Evolutionary conservation across 2,888 invertebrate genomes (phyloP), one percentile per base, ranked within the genome.

Genomic region (Merodon equestris): DNA sequence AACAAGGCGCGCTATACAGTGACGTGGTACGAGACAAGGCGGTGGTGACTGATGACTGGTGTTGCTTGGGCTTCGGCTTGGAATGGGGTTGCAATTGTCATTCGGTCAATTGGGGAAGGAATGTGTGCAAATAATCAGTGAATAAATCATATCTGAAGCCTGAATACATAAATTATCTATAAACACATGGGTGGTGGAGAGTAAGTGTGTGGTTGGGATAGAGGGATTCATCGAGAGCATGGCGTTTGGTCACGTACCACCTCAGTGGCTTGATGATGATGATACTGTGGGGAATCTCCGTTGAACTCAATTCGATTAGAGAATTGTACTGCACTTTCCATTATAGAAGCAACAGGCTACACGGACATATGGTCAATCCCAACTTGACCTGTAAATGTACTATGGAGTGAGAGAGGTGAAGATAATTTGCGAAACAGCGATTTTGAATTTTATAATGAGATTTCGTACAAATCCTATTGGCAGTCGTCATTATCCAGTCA

Each of bases 241-340:
- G 79, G 79, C 64, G 79, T 79, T 79, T 79, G 74, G 79, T 79
- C 79, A 79, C 79, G 79, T 79, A 79, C 63, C 58, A 70, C 79
- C 57, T 74, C 57, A 63, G 53, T 57, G 58, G 53, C 19, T 15
- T 34, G 51, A 10, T 36, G n/a, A 56, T 67, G 56, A 77, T 66
- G 56, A 66, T 66, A 76, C 60, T 76, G 76, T 67, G 66, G 67
- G 45, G 50, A 38, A 56, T 66, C 34, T 60, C 45, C 10, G 53
- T 38, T 18, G 48, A 73, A 68, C 73, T 79, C 74, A 79, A 74
- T 79, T 79, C 74, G 68, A 74, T 79, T 79, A 79, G 54, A 60
- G 64, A 63, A 56, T 51, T 64, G 53, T 38, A n/a, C n/a, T 64
- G 48, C 64, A 66, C 42, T 50, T 58, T 51, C 51, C 12, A 17